Base-by-base conservation (phyloP, 2,888 invertebrate species). In the Stratiomys singularior region DNA sequence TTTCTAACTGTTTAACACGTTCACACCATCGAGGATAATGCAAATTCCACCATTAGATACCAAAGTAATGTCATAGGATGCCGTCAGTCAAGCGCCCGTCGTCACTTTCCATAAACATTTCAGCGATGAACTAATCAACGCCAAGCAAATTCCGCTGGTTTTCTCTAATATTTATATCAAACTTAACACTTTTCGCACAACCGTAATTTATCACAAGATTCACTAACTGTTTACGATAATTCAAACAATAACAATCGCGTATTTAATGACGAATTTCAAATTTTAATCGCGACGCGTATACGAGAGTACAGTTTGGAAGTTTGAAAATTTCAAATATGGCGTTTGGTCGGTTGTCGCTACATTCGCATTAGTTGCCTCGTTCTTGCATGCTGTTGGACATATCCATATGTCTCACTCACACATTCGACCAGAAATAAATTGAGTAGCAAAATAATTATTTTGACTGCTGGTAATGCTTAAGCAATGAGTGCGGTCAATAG, bases 291-390 rank as follows among this genome's bases (percentile, higher is more conserved):
- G 44, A 60, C 58, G 44, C 44, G 74, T 15, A 9, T 23, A 58
- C 74, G 74, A 60, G 52, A 58, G 72, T 52, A 60, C 58, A 74
- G 74, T 74, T 74, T 74, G 44, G 21, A 58, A 37, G 60, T 74
- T 74, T 74, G 25, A 58, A 74, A 37, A 37, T 30, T 74, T 74
- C 23, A 74, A 74, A 74, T 74, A 74, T 58, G 58, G 74, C 71
- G 71, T 71, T 23, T 37, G 30, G 30, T 72, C 72, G 56, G 74
- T 74, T 74, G 74, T 52, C 25, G 44, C 47, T 3, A 47, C 46
- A 47, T 74, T 74, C 13, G 69, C 60, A 69, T 13, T 15, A 15
- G 27, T 25, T 15, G 46, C 47, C 69, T 69, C 69, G 21, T 15
- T 69, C 30, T 46, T 11, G 47, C 21, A 27, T 15, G 21, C 25